Evolutionary conservation across 2,888 invertebrate species (phyloP).

Genomic region (Leptarthrus brevirostris): DNA sequence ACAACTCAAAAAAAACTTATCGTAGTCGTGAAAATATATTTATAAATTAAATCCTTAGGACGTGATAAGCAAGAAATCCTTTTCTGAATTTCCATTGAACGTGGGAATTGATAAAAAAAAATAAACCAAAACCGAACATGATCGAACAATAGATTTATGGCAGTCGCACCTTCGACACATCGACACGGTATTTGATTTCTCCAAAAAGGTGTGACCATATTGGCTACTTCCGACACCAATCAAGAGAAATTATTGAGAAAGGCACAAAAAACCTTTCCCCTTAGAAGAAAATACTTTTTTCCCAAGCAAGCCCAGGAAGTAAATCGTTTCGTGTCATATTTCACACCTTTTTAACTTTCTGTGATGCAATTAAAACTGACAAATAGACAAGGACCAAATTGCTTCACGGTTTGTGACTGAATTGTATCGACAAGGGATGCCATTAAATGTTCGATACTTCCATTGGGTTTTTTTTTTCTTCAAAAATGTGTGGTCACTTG

Average conservation of each 20-base stretch:
- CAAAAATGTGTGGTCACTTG: no score
- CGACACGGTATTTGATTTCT: neutral
- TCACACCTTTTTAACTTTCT: slow-evolving; percentile 10
- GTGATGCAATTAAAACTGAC: neutral
- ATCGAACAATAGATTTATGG: neutral
- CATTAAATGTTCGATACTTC: no score
- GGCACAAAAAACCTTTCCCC: neutral
- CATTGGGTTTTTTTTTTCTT: no score
- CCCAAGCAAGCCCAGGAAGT: neutral
- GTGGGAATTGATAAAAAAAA: no score
- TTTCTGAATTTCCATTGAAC: no score
- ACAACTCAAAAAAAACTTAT: no score
- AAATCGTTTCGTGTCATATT: slow-evolving; percentile 7
- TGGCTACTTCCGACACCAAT: neutral
- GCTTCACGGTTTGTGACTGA: neutral
- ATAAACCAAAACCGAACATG: no score
- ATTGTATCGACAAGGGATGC: no score
- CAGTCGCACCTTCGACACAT: neutral
- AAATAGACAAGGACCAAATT: neutral
- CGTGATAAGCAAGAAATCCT: no score
- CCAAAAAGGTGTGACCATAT: neutral
- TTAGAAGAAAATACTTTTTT: neutral
- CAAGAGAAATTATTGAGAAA: neutral
- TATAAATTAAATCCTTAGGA: no score
- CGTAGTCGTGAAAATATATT: no score